Percentiles rank a stretch among this genome's conserved stretches.
phyloP scores from a whole-genome alignment of 2,797 vertebrate genomes.

The Uromys caudimaculatus region DNA sequence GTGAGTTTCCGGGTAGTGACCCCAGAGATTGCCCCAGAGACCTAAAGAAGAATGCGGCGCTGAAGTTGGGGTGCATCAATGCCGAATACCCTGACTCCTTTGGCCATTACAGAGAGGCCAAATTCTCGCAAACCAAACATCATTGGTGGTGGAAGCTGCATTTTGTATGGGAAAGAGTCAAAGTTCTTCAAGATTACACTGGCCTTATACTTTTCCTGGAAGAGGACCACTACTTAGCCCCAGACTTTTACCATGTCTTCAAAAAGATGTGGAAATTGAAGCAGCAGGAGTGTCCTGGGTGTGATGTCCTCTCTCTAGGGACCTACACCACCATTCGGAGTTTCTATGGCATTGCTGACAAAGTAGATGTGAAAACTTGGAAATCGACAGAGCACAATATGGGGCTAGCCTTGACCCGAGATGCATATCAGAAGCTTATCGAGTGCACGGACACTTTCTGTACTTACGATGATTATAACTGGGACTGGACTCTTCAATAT shows the following conservation, averaged over 20 bases:
- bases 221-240: conserved; percentile 96
- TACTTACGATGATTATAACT: conserved; percentile 99
- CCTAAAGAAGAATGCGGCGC: conserved; percentile 93
- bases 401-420: conserved; percentile 95
- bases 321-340: conserved; percentile 89
- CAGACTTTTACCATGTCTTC: conserved; percentile 95
- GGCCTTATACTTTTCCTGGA: conserved; percentile 95
- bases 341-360: conserved; percentile 93
- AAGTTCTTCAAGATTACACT: conserved; percentile 90
- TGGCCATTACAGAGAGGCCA: conserved; percentile 97
- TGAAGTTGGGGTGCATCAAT: conserved; percentile 95
- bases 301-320: conserved; percentile 95
- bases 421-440: conserved; percentile 94
- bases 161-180: conserved; percentile 97
- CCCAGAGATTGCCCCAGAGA: conserved; percentile 97
- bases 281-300: conserved; percentile 92
- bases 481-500: conserved; percentile 99
- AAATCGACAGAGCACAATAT: conserved; percentile 99
- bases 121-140: conserved; percentile 98
- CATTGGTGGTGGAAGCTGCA: conserved; percentile 99
- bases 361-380: conserved; percentile 97
- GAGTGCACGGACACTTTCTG: conserved; percentile 97
- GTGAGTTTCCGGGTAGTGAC: conserved; percentile 97
- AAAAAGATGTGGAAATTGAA: conserved; percentile 92
- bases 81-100: conserved; percentile 98